Percentiles rank a stretch among this genome's conserved stretches.
Conservation (phyloP, 2,888 invertebrate species). For the Caenorhabditis becei region DNA sequence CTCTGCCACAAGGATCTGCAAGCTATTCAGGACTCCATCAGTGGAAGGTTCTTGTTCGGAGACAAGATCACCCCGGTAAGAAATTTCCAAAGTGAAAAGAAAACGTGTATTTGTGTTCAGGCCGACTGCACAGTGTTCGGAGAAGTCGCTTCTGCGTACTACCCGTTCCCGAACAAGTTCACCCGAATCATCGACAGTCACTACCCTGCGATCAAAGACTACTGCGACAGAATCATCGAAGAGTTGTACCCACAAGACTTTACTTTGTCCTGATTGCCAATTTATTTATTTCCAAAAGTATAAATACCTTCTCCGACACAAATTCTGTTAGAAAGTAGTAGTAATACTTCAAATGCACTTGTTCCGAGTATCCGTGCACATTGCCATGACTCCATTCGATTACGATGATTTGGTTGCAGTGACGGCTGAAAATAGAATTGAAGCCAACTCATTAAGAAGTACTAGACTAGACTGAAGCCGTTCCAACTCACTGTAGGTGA, state of each 20-base stretch:
- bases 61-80: conserved; percentile 93
- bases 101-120: conserved; percentile 38
- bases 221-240: conserved; percentile 39
- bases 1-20: conserved; percentile 87
- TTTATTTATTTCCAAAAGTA: neutral
- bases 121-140: conserved; percentile 78
- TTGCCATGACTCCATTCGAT: neutral
- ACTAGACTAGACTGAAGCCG: too few species aligned
- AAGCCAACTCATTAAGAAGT: too few species aligned
- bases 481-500: conserved; percentile 42
- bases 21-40: conserved; percentile 92
- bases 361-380: neutral
- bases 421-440: conserved; percentile 7
- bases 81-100: too few species aligned
- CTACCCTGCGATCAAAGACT: conserved; percentile 34
- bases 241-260: conserved; percentile 54
- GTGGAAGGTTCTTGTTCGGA: conserved; percentile 95
- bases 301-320: neutral
- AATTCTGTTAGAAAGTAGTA: neutral
- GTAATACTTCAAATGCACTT: neutral
- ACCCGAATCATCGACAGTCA: conserved; percentile 34
- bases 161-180: conserved; percentile 45
- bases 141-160: conserved; percentile 74
- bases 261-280: neutral
- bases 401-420: conserved; percentile 6